These are phyloP conservation scores for Drosophila recens DNA, from an alignment of 2,888 invertebrate species.

Conservation along the genomic window DNA sequence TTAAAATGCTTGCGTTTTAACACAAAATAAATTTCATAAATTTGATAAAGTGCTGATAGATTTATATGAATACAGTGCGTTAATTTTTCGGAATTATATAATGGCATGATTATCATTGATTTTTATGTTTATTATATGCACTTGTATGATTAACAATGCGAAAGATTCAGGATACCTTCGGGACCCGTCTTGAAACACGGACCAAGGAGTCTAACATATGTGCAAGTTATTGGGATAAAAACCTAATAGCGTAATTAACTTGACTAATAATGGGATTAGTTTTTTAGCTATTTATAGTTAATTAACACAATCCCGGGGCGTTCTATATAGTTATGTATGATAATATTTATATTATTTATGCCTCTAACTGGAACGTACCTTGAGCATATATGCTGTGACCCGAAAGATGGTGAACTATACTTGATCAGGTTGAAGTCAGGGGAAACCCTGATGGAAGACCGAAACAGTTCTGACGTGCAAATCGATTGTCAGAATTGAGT, in stretches of 20 bases:
- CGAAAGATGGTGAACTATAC: too few relatives aligned
- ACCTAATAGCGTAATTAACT: slow-evolving; percentile 89
- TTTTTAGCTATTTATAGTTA: slow-evolving; percentile 52
- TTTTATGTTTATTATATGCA: slow-evolving; percentile 50
- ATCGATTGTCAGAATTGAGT: too few relatives aligned
- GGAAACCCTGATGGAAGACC: too few relatives aligned
- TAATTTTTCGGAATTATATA: slow-evolving; percentile 52
- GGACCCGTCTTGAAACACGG: slow-evolving; percentile 92
- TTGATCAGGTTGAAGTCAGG: too few relatives aligned
- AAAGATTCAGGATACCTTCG: slow-evolving; percentile 86
- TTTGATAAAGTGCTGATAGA: slow-evolving; percentile 60
- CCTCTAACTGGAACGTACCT: too few relatives aligned
- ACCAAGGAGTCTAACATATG: slow-evolving; percentile 91
- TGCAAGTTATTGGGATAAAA: slow-evolving; percentile 89
- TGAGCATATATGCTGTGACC: too few relatives aligned
- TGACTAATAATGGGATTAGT: slow-evolving; percentile 49
- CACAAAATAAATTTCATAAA: slow-evolving; percentile 56
- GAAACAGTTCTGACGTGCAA: too few relatives aligned
- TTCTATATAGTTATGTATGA: too few relatives aligned
- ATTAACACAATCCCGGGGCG: too few relatives aligned
- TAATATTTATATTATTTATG: too few relatives aligned
- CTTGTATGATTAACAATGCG: slow-evolving; percentile 82
- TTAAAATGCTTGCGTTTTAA: slow-evolving; percentile 52
- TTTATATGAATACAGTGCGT: slow-evolving; percentile 51
- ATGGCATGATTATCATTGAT: slow-evolving; percentile 45